Conservation (phyloP, 2,113 vertebrate genomes). For the Nettapus auritus region DNA sequence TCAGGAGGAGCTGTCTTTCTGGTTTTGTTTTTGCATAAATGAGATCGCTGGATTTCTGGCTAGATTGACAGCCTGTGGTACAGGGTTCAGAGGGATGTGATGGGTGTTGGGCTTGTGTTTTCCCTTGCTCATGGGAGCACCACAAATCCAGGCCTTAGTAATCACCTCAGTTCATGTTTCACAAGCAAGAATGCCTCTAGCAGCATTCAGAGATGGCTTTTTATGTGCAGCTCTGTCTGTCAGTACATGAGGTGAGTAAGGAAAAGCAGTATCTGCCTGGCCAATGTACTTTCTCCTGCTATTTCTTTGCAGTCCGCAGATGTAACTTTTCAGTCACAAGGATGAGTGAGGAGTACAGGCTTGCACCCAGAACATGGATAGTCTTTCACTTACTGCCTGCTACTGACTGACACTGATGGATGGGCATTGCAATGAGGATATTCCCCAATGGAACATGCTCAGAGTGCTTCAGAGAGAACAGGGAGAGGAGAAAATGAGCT, state of each 20-base stretch:
- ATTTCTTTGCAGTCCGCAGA: not conserved
- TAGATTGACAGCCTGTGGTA: not conserved
- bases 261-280: not conserved
- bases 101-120: not conserved
- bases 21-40: conserved; percentile 14
- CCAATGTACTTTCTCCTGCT: not conserved
- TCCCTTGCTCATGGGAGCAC: not conserved
- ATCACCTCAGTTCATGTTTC: not conserved
- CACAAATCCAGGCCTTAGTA: not conserved
- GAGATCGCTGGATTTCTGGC: not conserved
- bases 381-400: not conserved
- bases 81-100: not conserved
- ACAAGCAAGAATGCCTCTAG: not conserved
- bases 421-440: not conserved
- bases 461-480: not conserved
- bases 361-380: not conserved
- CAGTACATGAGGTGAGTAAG: not conserved
- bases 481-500: not conserved
- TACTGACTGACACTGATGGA: not conserved
- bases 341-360: not conserved
- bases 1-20: conserved; percentile 37
- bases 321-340: not conserved
- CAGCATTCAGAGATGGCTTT: not conserved
- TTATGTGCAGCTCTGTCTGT: not conserved
- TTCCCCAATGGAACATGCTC: not conserved